Conservation (phyloP, 2,797 vertebrate genomes). For the Rhabdophis nuchalis region DNA sequence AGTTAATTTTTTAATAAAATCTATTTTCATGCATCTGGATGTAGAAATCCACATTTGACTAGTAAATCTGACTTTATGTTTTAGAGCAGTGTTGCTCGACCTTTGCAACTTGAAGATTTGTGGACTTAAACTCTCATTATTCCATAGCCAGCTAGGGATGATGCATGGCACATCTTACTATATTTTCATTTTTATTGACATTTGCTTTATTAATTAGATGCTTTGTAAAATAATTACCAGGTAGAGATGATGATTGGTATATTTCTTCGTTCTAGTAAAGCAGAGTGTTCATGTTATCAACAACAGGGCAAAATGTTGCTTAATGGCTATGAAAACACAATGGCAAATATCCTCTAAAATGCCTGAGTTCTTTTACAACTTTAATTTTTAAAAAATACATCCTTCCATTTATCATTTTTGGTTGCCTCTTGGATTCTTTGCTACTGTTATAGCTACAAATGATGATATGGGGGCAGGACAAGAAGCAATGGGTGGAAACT, state of each 20-base stretch:
- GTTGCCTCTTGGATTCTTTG: neutral
- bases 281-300: neutral
- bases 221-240: neutral
- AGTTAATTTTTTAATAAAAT: neutral
- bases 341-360: neutral
- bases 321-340: neutral
- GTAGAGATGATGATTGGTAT: neutral
- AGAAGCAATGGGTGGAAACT: no score
- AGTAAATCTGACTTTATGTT: neutral
- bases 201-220: neutral
- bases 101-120: neutral
- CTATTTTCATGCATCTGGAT: neutral
- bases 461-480: no score
- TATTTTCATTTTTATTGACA: neutral
- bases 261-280: neutral
- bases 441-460: neutral
- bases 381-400: neutral
- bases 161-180: neutral
- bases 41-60: neutral
- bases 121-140: neutral
- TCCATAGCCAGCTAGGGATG: neutral
- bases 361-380: neutral
- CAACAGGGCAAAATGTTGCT: neutral
- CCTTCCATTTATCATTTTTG: neutral
- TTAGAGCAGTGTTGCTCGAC: neutral